Evolutionary conservation across 2,113 vertebrate species (phyloP).

Genomic region (Cygnus atratus): DNA sequence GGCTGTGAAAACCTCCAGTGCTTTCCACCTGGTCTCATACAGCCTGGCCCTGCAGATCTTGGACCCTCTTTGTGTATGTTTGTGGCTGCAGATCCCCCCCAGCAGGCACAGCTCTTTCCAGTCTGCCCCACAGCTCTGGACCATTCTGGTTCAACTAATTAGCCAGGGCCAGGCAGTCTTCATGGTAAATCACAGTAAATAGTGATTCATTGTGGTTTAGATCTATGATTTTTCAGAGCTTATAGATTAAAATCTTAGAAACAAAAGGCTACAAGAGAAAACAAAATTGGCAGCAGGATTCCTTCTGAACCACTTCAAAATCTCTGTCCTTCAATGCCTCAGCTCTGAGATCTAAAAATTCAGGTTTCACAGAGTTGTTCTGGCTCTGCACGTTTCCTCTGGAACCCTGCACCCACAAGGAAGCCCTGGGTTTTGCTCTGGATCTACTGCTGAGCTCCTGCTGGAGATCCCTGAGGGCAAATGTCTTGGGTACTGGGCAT

Average conservation of each 20-base stretch:
- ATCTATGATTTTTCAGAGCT: not conserved
- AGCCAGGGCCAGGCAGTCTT: not conserved
- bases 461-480: not conserved
- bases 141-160: not conserved
- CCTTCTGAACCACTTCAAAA: not conserved
- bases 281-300: not conserved
- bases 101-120: not conserved
- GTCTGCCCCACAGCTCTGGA: not conserved
- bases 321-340: not conserved
- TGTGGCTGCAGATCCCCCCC: not conserved
- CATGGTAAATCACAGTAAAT: not conserved
- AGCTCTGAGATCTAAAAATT: not conserved
- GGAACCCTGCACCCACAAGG: accelerated
- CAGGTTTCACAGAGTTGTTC: not conserved
- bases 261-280: not conserved
- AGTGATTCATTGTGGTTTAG: constrained; percentile 11
- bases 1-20: not conserved
- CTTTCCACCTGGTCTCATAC: not conserved
- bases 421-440: not conserved
- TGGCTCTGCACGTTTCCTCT: not conserved
- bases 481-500: not conserved
- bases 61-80: not conserved
- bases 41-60: not conserved
- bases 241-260: constrained; percentile 18
- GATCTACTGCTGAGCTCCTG: not conserved